A percentile compares a stretch with the other conserved stretches of the same genome.
Conservation (phyloP, 2,113 vertebrate species). For the Uria aalge region DNA sequence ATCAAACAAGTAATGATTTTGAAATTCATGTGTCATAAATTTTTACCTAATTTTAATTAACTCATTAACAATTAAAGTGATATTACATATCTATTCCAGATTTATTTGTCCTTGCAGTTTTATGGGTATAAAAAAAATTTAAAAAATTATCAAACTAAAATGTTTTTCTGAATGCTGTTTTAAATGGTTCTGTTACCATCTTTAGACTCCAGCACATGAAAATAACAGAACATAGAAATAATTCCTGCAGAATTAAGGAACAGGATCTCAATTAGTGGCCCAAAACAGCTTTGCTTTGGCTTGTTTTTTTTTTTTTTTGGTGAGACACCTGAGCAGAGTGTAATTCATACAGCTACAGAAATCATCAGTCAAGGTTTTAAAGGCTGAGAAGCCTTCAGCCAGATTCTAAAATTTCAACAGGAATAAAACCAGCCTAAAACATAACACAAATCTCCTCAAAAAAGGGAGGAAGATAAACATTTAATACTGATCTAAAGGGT, state of each 20-base stretch:
- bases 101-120: background rate
- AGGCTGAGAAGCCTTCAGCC: background rate
- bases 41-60: background rate
- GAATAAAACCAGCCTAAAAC: background rate
- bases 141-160: background rate
- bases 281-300: background rate
- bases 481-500: background rate
- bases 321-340: background rate
- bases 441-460: background rate
- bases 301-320: background rate
- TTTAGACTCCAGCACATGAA: background rate
- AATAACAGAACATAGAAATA: background rate
- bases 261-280: background rate
- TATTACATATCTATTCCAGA: background rate
- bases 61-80: background rate
- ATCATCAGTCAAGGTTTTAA: background rate
- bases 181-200: background rate
- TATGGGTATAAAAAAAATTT: background rate
- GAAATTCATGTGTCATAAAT: background rate
- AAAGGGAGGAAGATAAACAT: background rate
- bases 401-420: background rate
- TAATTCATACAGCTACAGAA: background rate
- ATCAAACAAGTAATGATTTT: background rate
- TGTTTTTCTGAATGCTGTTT: background rate
- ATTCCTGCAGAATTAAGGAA: background rate